Percentiles rank a stretch among this genome's conserved stretches.
These are phyloP conservation scores for Centropus unirufus DNA, from an alignment of 2,113 vertebrate species.

Conservation along the genomic window DNA sequence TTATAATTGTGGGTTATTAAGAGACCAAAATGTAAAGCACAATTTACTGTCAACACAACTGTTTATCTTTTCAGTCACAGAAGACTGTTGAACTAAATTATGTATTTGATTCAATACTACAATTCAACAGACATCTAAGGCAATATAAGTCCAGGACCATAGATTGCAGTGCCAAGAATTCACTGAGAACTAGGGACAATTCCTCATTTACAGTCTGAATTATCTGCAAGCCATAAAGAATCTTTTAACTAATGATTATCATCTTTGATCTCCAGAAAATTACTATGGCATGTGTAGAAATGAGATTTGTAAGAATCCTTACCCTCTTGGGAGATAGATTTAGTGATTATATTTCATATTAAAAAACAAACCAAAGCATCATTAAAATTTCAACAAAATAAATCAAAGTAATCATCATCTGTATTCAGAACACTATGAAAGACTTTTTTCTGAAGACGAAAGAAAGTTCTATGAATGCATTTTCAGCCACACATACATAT, in stretches of 20 bases:
- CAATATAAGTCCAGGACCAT: neutral
- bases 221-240: neutral
- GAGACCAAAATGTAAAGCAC: neutral
- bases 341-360: neutral
- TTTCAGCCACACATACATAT: constrained; percentile 54
- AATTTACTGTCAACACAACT: neutral
- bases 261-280: neutral
- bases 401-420: constrained; percentile 34
- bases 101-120: too few relatives aligned
- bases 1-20: neutral
- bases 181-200: neutral
- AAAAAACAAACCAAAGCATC: neutral
- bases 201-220: neutral
- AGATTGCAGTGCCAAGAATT: neutral
- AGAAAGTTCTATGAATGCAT: constrained; percentile 38
- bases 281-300: constrained; percentile 4
- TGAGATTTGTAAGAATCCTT: constrained; percentile 27
- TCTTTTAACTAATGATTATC: neutral
- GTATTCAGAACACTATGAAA: constrained; percentile 53
- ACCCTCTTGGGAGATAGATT: constrained; percentile 27
- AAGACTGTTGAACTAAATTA: neutral
- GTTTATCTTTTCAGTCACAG: neutral
- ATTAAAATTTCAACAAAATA: constrained; percentile 58
- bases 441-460: constrained; percentile 56
- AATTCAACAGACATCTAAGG: neutral